Evolutionary conservation across 2,888 invertebrate genomes (phyloP).

Genomic region (Mellilla xanthometata): DNA sequence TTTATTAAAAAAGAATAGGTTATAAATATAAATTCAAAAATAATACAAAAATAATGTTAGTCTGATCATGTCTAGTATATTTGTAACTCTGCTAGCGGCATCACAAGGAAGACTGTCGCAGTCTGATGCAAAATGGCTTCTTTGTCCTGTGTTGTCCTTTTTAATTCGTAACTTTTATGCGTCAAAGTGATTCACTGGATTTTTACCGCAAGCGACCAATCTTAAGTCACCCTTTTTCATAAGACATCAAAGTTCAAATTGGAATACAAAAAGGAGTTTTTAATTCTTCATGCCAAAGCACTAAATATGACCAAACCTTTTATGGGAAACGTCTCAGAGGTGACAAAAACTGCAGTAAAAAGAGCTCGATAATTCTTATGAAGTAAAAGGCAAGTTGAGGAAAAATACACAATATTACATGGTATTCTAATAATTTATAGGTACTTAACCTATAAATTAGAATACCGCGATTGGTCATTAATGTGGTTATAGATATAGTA

Average conservation of each 20-base stretch:
- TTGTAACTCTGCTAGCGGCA: slow-evolving; percentile 56
- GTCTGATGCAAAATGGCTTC: slow-evolving; percentile 77
- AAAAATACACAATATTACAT: too few species aligned
- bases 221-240: slow-evolving; percentile 16
- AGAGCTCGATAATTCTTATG: background rate
- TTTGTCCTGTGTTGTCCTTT: slow-evolving; percentile 79
- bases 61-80: slow-evolving; percentile 38
- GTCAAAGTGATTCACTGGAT: slow-evolving; percentile 73
- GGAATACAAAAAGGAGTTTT: slow-evolving; percentile 13
- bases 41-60: background rate
- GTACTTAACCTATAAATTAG: too few species aligned
- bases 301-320: slow-evolving; percentile 47
- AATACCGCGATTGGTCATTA: too few species aligned
- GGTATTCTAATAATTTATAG: too few species aligned
- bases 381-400: background rate
- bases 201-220: slow-evolving; percentile 40
- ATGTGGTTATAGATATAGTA: too few species aligned
- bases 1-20: too few species aligned
- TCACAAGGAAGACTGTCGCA: slow-evolving; percentile 75
- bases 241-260: slow-evolving; percentile 16
- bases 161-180: slow-evolving; percentile 80
- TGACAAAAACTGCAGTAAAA: slow-evolving; percentile 55
- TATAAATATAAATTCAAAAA: too few species aligned
- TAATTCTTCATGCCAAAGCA: slow-evolving; percentile 31
- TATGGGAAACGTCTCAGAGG: slow-evolving; percentile 40